Evolutionary conservation across 2,888 invertebrate species (phyloP).

Genomic region (Gortyna flavago): DNA sequence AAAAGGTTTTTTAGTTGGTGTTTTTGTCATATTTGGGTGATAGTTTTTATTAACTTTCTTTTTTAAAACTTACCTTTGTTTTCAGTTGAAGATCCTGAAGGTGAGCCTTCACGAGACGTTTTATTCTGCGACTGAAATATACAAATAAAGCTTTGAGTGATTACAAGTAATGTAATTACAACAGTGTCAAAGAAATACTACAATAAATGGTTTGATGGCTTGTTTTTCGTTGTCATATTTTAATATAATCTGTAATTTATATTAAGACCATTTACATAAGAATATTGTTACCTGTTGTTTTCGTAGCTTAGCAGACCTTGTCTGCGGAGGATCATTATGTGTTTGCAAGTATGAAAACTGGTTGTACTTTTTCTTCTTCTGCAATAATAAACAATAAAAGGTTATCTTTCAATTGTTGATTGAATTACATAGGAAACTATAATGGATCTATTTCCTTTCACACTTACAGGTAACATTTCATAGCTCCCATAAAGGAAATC

Average conservation of each 20-base stretch:
- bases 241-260: background rate
- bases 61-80: slow-evolving; percentile 77
- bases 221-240: background rate
- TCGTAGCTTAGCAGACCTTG: slow-evolving; percentile 90
- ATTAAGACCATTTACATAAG: background rate
- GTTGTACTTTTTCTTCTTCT: slow-evolving; percentile 87
- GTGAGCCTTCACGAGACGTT: slow-evolving; percentile 86
- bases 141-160: slow-evolving; percentile 2
- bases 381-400: slow-evolving; percentile 63
- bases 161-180: background rate
- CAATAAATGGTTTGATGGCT: background rate
- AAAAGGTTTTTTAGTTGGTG: background rate
- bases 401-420: background rate
- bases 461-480: slow-evolving; percentile 85
- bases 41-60: background rate
- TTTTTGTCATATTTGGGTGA: background rate
- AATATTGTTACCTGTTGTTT: slow-evolving; percentile 87
- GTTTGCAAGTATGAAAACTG: slow-evolving; percentile 87
- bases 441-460: background rate
- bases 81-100: slow-evolving; percentile 85
- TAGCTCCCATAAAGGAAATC: slow-evolving; percentile 85
- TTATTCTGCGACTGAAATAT: slow-evolving; percentile 78
- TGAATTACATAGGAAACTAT: background rate
- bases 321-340: slow-evolving; percentile 87
- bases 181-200: background rate